Evolutionary conservation across 2,113 vertebrate genomes (phyloP).

Genomic region (Boleophthalmus pectinirostris): DNA sequence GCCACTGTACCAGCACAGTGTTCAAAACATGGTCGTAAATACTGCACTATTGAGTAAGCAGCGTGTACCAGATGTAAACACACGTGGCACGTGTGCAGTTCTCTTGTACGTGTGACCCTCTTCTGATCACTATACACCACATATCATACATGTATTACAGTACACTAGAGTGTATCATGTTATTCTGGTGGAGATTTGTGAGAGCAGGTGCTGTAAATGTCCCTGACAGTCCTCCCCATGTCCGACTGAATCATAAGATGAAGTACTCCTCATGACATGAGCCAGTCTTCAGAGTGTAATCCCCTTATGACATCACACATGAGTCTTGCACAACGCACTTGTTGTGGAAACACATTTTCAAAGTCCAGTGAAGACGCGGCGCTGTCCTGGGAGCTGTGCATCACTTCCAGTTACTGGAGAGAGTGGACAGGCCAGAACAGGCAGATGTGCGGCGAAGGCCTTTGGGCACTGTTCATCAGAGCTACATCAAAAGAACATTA

Average conservation of each 20-base stretch:
- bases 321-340: constrained; percentile 26
- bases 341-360: constrained; percentile 42
- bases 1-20: constrained; percentile 33
- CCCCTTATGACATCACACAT: constrained; percentile 4
- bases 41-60: constrained; percentile 15
- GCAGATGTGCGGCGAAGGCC: constrained; percentile 52
- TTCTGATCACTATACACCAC: not conserved
- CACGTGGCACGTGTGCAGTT: not conserved
- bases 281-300: not conserved
- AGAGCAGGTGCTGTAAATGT: constrained; percentile 31
- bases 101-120: not conserved
- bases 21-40: constrained; percentile 36
- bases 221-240: constrained; percentile 3
- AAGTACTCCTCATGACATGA: constrained; percentile 9
- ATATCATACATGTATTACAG: not conserved
- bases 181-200: not conserved
- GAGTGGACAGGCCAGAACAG: constrained; percentile 35
- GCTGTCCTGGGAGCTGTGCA: constrained; percentile 32
- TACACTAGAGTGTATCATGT: not conserved
- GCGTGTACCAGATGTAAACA: not conserved
- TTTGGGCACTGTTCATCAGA: not conserved
- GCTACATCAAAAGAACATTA: not conserved
- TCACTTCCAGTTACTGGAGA: constrained; percentile 64
- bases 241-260: constrained; percentile 15
- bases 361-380: constrained; percentile 26